Percentiles rank a stretch among this genome's conserved stretches.
Conservation (phyloP, 2,113 vertebrate genomes). For the Ciconia boyciana region DNA sequence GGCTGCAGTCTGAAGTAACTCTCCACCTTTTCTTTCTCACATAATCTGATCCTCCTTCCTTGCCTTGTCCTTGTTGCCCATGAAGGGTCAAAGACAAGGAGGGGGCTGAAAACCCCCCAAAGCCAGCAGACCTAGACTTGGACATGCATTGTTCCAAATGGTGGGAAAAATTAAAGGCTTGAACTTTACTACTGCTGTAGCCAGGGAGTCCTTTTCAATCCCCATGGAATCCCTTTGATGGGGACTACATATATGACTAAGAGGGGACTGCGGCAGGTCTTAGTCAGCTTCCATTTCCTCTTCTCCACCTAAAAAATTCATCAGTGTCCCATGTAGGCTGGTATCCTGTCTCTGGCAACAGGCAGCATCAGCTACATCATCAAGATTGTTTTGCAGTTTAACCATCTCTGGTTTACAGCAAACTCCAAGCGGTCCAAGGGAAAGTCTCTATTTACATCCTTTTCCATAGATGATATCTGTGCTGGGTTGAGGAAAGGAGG, state of each 20-base stretch:
- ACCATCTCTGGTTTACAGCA: not conserved
- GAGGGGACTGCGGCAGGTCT: not conserved
- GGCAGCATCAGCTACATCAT: not conserved
- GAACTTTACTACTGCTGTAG: not conserved
- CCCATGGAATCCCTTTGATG: not conserved
- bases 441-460: not conserved
- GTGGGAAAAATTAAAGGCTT: not conserved
- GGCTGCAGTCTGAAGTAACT: not conserved
- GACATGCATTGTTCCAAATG: not conserved
- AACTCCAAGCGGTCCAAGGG: not conserved
- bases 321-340: not conserved
- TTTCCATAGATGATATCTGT: not conserved
- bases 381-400: not conserved
- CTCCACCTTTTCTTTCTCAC: not conserved
- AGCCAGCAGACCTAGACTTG: not conserved
- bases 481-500: not conserved
- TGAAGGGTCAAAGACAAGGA: accelerated
- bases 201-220: not conserved
- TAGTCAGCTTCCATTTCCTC: not conserved
- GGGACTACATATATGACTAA: too few species aligned
- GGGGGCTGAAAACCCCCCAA: not conserved
- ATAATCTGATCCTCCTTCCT: not conserved
- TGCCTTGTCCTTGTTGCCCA: not conserved
- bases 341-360: not conserved
- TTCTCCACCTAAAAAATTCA: not conserved